Conservation (phyloP, 2,113 vertebrate species). For the Notothenia coriiceps region DNA sequence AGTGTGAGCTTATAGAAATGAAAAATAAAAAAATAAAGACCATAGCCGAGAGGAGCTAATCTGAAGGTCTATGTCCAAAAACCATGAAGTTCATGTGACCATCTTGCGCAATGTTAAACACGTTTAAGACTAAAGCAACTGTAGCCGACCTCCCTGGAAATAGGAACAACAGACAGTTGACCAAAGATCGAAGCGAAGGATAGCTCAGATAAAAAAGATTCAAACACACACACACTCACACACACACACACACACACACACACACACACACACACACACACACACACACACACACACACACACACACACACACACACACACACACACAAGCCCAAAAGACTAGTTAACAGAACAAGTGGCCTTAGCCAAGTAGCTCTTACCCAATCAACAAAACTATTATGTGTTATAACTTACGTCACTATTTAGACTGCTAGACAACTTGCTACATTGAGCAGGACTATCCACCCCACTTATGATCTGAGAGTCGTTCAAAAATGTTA, state of each 20-base stretch:
- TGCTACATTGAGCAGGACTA: constrained; percentile 32
- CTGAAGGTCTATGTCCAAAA: constrained; percentile 5
- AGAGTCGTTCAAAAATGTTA: constrained; percentile 54
- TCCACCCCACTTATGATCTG: constrained; percentile 17
- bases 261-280: no score
- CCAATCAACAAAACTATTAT: constrained; percentile 35
- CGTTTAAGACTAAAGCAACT: neutral
- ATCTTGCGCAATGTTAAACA: neutral
- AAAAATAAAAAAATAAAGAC: neutral
- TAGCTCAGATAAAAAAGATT: neutral
- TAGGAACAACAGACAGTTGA: neutral
- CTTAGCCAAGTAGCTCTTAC: no score
- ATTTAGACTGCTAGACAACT: constrained; percentile 17
- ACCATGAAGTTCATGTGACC: neutral
- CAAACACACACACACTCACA: neutral
- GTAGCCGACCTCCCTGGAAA: neutral
- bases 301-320: no score
- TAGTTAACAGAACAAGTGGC: no score
- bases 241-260: no score
- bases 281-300: no score
- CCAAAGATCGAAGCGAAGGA: neutral
- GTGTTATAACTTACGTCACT: constrained; percentile 34
- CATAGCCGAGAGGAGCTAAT: neutral
- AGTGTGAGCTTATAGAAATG: neutral
- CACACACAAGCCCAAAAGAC: no score